These are phyloP conservation scores for Nothura maculosa DNA, from an alignment of 2,797 vertebrate genomes.

Conservation along the genomic window DNA sequence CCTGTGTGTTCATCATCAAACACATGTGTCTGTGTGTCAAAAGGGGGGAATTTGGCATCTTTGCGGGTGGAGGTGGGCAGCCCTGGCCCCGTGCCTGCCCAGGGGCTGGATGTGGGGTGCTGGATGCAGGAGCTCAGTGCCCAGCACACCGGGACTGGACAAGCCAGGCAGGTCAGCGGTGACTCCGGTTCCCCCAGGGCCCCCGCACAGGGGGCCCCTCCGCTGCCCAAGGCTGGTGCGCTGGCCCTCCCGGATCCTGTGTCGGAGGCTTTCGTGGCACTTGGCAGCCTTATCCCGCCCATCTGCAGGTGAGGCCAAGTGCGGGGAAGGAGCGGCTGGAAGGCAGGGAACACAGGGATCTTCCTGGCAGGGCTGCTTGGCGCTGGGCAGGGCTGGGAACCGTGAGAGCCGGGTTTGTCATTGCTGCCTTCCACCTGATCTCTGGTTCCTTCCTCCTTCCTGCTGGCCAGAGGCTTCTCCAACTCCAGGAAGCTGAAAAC, in stretches of 20 bases:
- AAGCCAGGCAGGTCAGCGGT: no score
- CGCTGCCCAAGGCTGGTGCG: not conserved
- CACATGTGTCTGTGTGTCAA: not conserved
- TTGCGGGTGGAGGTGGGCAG: not conserved
- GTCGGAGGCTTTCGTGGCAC: not conserved
- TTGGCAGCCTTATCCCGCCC: not conserved
- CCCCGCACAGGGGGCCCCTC: no score
- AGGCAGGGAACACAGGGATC: not conserved
- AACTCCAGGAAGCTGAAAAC: not conserved
- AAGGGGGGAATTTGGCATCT: not conserved
- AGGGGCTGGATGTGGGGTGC: conserved; percentile 47
- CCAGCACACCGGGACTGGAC: no score
- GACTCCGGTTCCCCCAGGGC: no score
- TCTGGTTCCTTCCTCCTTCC: not conserved
- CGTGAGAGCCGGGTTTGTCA: not conserved
- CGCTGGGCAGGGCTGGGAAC: not conserved
- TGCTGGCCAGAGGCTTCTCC: not conserved
- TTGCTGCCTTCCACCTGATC: not conserved
- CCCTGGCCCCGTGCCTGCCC: conserved; percentile 18
- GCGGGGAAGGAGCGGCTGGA: not conserved
- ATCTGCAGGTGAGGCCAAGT: not conserved
- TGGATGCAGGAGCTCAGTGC: not conserved
- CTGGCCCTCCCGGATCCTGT: not conserved
- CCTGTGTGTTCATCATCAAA: not conserved
- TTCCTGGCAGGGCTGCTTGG: not conserved